These are phyloP conservation scores for Trypoxylus dichotomus DNA, from an alignment of 1,140 invertebrate genomes.

Conservation along the genomic window DNA sequence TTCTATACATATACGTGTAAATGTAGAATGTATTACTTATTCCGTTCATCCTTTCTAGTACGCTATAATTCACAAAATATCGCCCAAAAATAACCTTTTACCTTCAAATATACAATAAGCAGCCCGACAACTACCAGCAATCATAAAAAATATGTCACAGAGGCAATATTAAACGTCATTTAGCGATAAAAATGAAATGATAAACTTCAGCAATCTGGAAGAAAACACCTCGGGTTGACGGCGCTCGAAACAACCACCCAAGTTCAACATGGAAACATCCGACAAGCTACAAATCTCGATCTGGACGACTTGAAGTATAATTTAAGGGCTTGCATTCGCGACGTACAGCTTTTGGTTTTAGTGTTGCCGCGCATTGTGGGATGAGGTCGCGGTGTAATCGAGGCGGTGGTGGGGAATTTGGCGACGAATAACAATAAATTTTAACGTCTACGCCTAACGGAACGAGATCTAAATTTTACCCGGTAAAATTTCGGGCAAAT, in stretches of 20 bases:
- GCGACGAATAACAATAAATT: constrained; percentile 24
- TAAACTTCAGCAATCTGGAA: constrained; percentile 1
- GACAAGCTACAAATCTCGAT: not conserved
- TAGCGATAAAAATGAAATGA: constrained; percentile 15
- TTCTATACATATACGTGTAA: too few relatives aligned
- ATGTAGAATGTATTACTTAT: too few relatives aligned
- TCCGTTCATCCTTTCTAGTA: too few relatives aligned
- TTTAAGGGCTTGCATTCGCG: not conserved
- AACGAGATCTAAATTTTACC: constrained; percentile 8
- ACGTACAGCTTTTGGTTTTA: not conserved
- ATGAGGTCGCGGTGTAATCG: not conserved
- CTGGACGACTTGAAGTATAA: constrained; percentile 1
- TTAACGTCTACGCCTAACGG: not conserved
- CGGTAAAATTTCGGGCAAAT: constrained; percentile 10
- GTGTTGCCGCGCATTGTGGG: not conserved
- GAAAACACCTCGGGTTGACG: not conserved
- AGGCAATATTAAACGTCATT: not conserved
- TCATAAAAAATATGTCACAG: not conserved
- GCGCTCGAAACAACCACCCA: not conserved
- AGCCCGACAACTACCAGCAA: not conserved
- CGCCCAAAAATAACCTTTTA: not conserved
- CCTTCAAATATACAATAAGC: not conserved
- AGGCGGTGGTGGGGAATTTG: not conserved
- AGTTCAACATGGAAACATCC: not conserved
- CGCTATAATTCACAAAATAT: too few relatives aligned